Evolutionary conservation across 2,113 vertebrate genomes (phyloP).

Genomic region (Toxotes jaculatrix): DNA sequence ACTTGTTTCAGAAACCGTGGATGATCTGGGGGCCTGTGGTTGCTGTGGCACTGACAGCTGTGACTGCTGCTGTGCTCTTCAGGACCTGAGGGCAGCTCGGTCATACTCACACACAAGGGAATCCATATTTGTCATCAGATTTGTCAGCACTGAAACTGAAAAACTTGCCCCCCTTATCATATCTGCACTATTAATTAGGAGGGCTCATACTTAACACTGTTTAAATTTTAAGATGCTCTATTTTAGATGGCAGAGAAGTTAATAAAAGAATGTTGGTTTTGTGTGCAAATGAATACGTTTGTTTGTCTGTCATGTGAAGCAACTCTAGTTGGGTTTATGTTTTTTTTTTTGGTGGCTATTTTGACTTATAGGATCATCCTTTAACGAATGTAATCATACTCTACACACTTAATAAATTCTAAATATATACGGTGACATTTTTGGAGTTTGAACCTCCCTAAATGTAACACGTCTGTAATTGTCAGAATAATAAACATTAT

Average conservation of each 20-base stretch:
- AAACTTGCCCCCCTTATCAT: constrained; percentile 58
- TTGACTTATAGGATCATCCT: constrained; percentile 42
- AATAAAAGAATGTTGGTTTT: constrained; percentile 68
- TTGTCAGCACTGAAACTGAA: constrained; percentile 53
- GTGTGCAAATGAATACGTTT: constrained; percentile 53
- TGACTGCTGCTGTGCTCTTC: constrained; percentile 93
- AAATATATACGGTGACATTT: constrained; percentile 38
- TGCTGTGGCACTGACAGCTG: constrained; percentile 93
- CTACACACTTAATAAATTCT: constrained; percentile 52
- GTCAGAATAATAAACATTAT: constrained; percentile 57
- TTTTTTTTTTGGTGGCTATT: constrained; percentile 32
- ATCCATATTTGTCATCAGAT: constrained; percentile 46
- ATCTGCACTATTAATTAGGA: constrained; percentile 71
- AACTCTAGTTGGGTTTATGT: constrained; percentile 11
- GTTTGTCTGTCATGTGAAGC: constrained; percentile 41
- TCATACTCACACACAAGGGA: constrained; percentile 22
- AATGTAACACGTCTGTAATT: constrained; percentile 61
- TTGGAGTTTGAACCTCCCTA: constrained; percentile 43
- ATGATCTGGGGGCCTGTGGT: constrained; percentile 94
- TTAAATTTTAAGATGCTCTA: constrained; percentile 70
- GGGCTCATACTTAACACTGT: constrained; percentile 74
- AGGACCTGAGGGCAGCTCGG: constrained; percentile 86
- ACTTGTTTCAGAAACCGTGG: constrained; percentile 91
- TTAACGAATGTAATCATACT: constrained; percentile 75
- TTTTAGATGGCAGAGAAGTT: constrained; percentile 68